Conservation (phyloP, 2,888 invertebrate genomes). For the Hymenopus coronatus region DNA sequence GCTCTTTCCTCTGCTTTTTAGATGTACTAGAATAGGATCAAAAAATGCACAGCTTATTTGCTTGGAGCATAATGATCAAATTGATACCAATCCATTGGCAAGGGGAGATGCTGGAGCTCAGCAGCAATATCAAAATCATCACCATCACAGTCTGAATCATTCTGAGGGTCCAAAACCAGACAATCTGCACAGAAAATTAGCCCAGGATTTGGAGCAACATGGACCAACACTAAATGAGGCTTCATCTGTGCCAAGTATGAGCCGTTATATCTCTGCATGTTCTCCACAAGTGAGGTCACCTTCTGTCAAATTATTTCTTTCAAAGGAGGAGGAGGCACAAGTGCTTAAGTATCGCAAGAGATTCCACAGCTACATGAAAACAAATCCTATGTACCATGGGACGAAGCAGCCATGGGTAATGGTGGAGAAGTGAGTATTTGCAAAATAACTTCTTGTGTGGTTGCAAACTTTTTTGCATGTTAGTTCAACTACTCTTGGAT, state of each 20-base stretch:
- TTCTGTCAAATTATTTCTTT: neutral
- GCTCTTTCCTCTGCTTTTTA: neutral
- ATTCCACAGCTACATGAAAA: neutral
- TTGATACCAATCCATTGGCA: neutral
- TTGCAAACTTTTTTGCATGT: too few relatives aligned
- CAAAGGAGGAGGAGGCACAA: neutral
- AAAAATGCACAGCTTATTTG: neutral
- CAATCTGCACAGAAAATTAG: neutral
- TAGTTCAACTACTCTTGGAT: too few relatives aligned
- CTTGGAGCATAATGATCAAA: neutral
- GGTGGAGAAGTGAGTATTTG: neutral
- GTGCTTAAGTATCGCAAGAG: neutral
- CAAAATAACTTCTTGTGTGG: neutral
- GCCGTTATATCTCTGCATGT: neutral
- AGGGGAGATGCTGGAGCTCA: neutral
- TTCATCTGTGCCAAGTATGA: neutral
- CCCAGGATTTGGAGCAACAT: neutral
- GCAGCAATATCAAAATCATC: neutral
- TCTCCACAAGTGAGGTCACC: neutral
- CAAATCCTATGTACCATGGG: neutral
- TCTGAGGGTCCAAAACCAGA: neutral
- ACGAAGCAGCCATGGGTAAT: neutral
- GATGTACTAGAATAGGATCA: neutral
- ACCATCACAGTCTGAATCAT: neutral
- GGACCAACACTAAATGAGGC: neutral